Evolutionary conservation across 2,797 vertebrate genomes (phyloP).

Genomic region (Podarcis siculus): DNA sequence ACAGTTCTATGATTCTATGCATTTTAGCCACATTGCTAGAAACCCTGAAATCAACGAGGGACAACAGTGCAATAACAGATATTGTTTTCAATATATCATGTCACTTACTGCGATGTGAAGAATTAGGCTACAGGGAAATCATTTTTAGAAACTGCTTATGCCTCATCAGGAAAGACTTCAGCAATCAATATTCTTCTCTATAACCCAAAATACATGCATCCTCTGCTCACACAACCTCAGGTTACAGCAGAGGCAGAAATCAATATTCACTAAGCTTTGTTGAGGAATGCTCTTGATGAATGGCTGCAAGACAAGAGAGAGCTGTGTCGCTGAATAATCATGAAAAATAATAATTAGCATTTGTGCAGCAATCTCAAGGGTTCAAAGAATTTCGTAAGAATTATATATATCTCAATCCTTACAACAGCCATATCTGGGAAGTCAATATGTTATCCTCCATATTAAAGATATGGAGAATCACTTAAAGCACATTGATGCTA

Average conservation of each 20-base stretch:
- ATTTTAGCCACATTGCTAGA: too few species aligned
- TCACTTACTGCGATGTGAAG: neutral
- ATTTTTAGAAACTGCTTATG: neutral
- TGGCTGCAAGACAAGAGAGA: neutral
- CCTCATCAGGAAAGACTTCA: neutral
- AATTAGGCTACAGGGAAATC: neutral
- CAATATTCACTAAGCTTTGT: neutral
- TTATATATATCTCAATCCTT: too few species aligned
- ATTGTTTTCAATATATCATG: neutral
- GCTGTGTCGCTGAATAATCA: neutral
- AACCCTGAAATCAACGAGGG: too few species aligned
- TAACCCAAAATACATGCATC: neutral
- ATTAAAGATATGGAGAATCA: too few species aligned
- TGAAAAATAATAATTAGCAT: neutral
- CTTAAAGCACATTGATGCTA: too few species aligned
- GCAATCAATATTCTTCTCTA: neutral
- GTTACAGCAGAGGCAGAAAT: neutral
- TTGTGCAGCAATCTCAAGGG: too few species aligned
- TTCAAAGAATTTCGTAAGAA: too few species aligned
- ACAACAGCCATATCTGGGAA: too few species aligned
- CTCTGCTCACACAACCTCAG: neutral
- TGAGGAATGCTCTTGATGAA: neutral
- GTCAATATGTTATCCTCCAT: too few species aligned
- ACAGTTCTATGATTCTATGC: too few species aligned
- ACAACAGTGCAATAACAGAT: neutral